Evolutionary conservation across 2,888 invertebrate species (phyloP).

Genomic region (Aelia acuminata): DNA sequence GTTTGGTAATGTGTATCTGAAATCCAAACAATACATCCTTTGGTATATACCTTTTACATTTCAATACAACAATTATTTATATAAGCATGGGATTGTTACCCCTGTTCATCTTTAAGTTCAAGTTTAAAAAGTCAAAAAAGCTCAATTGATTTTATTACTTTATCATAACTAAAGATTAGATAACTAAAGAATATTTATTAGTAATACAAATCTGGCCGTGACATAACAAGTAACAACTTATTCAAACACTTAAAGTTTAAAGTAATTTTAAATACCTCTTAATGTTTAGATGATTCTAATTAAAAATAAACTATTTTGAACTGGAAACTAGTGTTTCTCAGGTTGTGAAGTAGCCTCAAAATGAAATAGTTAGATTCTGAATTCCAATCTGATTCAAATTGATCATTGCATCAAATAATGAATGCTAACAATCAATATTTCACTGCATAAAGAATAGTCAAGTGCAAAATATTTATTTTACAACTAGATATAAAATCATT

Average conservation of each 20-base stretch:
- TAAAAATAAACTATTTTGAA: neutral
- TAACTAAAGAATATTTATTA: neutral
- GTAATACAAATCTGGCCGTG: neutral
- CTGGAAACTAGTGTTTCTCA: neutral
- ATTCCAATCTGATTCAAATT: neutral
- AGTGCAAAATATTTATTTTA: neutral
- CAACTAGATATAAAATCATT: constrained; percentile 33
- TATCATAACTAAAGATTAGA: neutral
- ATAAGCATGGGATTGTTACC: neutral
- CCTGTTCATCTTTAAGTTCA: neutral
- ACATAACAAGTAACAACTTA: neutral
- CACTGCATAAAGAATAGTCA: neutral
- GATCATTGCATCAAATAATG: neutral
- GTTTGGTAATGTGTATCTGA: neutral
- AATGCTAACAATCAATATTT: neutral
- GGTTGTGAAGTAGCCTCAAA: neutral
- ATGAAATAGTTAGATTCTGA: neutral
- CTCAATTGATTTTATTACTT: neutral
- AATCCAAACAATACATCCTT: neutral
- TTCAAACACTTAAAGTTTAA: neutral
- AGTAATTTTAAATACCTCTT: neutral
- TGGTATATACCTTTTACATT: neutral
- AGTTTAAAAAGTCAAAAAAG: neutral
- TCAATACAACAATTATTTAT: neutral
- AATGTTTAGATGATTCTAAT: neutral